These are phyloP conservation scores for Sapajus apella DNA, from an alignment of 2,113 vertebrate genomes.

Conservation along the genomic window DNA sequence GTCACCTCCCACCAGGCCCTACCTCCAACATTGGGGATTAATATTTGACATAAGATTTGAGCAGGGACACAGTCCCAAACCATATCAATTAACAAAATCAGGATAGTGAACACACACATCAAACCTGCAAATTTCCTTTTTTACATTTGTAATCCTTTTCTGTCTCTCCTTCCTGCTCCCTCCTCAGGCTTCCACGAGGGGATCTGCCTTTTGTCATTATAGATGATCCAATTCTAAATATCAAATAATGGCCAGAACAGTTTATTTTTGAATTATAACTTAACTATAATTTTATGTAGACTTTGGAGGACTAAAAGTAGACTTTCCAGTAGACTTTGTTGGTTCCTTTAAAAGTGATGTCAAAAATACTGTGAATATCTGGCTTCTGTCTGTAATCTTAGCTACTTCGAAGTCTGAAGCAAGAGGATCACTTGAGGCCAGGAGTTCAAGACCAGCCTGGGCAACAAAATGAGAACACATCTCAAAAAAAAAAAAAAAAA, in stretches of 20 bases:
- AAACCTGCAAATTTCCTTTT: neutral
- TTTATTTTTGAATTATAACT: neutral
- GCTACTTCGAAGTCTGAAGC: neutral
- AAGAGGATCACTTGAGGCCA: neutral
- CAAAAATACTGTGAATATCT: neutral
- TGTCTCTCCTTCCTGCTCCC: neutral
- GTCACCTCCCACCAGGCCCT: too few species aligned
- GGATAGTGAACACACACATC: neutral
- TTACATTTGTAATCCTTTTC: neutral
- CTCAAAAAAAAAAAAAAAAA: neutral
- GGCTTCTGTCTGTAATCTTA: neutral
- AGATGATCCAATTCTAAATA: neutral
- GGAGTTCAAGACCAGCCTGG: neutral
- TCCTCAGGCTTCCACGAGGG: neutral
- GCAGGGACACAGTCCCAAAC: too few species aligned
- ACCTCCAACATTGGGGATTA: too few species aligned
- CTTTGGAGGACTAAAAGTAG: constrained; percentile 6
- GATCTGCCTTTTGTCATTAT: neutral
- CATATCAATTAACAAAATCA: neutral
- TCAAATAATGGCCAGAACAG: neutral
- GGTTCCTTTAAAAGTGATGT: constrained; percentile 60
- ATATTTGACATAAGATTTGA: too few species aligned
- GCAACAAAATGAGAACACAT: neutral
- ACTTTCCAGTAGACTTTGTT: neutral
- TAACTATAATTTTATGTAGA: neutral